These are phyloP conservation scores for Coleophora flavipennella DNA, from an alignment of 2,888 invertebrate genomes.

Conservation along the genomic window DNA sequence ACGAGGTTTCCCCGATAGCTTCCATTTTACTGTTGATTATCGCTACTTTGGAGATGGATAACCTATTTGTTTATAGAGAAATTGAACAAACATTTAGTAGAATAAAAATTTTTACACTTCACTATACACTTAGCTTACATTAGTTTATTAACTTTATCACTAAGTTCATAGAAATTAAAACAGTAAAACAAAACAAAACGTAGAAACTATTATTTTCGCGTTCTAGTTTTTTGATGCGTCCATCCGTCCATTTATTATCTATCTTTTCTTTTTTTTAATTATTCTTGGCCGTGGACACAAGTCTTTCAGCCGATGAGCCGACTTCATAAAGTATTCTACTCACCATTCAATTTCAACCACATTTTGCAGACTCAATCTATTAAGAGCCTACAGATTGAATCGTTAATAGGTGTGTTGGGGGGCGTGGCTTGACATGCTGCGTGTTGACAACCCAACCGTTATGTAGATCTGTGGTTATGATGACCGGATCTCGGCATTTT, in stretches of 20 bases:
- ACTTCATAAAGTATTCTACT: too few relatives aligned
- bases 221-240: conserved; percentile 8
- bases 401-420: too few relatives aligned
- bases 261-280: too few relatives aligned
- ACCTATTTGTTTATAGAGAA: conserved; percentile 26
- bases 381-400: too few relatives aligned
- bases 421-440: too few relatives aligned
- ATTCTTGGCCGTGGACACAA: too few relatives aligned
- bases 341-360: too few relatives aligned
- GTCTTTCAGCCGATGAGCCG: too few relatives aligned
- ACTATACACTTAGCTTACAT: conserved; percentile 4
- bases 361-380: too few relatives aligned
- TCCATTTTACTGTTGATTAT: conserved; percentile 27
- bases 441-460: too few relatives aligned
- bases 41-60: conserved; percentile 21
- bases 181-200: neutral
- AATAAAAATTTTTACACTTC: conserved; percentile 5
- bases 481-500: too few relatives aligned
- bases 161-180: conserved; percentile 1
- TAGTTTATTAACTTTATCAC: conserved; percentile 1
- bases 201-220: neutral
- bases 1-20: conserved; percentile 30
- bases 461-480: too few relatives aligned
- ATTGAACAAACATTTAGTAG: conserved; percentile 32
- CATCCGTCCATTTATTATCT: neutral